These are phyloP conservation scores for Pterocles burchelli DNA, from an alignment of 2,113 vertebrate genomes.

Conservation along the genomic window DNA sequence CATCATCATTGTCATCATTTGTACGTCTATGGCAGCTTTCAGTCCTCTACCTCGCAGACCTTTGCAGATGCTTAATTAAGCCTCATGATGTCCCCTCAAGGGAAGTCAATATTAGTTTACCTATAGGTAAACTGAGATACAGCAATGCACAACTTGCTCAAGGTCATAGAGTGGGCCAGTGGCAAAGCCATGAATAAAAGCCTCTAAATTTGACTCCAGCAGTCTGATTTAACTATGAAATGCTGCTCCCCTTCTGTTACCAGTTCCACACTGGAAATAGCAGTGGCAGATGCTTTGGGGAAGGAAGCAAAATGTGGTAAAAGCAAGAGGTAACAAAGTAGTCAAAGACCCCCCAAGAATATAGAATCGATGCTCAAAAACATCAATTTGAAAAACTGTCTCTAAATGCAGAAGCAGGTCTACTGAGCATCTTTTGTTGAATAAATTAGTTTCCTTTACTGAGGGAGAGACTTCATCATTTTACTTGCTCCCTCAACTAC, in stretches of 20 bases:
- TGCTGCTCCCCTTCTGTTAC: constrained; percentile 6
- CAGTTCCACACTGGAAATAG: constrained; percentile 39
- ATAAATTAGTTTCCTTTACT: not conserved
- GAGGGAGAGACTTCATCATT: not conserved
- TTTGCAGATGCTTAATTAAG: constrained; percentile 55
- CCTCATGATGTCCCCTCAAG: constrained; percentile 32
- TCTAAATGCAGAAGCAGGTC: not conserved
- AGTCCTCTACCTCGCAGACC: not conserved
- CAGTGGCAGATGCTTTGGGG: constrained; percentile 11
- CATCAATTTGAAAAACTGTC: not conserved
- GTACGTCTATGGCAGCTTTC: not conserved
- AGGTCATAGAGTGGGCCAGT: constrained; percentile 55
- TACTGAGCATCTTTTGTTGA: not conserved
- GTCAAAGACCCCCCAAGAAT: not conserved
- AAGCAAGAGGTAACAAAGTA: not conserved
- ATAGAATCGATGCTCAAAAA: not conserved
- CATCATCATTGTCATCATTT: not conserved
- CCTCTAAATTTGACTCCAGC: constrained; percentile 35
- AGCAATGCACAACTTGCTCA: constrained; percentile 40
- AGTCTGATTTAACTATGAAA: constrained; percentile 23
- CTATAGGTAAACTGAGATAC: constrained; percentile 64
- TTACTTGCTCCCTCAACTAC: constrained; percentile 47
- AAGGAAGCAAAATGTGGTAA: not conserved
- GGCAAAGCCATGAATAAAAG: constrained; percentile 42
- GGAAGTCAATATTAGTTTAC: constrained; percentile 69